Evolutionary conservation across 2,797 vertebrate genomes (phyloP), one percentile per base, ranked within the genome.

Genomic region (Sylvilagus floridanus): DNA sequence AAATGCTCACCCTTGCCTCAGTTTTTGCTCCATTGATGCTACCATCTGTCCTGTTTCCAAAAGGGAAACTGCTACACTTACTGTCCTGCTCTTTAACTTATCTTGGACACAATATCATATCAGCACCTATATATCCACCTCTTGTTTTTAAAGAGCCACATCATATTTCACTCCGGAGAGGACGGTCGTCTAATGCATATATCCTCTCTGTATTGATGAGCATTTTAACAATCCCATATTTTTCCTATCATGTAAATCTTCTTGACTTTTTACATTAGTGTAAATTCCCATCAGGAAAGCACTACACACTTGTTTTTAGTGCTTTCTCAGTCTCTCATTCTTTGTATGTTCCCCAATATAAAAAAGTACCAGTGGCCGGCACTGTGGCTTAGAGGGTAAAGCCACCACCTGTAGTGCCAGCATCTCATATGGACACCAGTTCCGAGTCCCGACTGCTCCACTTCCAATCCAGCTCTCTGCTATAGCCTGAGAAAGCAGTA

Each of bases 131-230:
- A 92, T 47, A 66, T 30, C 30, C 22, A 54, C 30, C 9, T n/a
- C 54, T 28, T 3, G 10, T 32, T 54, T 77, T 69, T 90, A 26
- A 73, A 89, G 62, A 88, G 22, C 4, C 77, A 2, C 5, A 16
- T 73, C 79, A 65, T 65, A 60, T 78, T 95, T 79, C 50, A 93
- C 52, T 83, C 88, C 42, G 10, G 12, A 54, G 68, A 78, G 42
- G 42, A 47, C 1, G 14, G 12, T 73, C 54, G 9, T 37, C 82
- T 42, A 32, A 28, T 57, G 19, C 5, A 82, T 65, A 84, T 69
- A 90, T 62, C 19, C 60, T 69, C 9, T 94, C 69, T 75, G 42
- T 79, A 0, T 22, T 35, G 30, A 87, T 81, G 28, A 11, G 35
- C 52, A 68, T 78, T 85, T 87, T 37, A 75, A 16, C 65, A 52